phyloP scores from a whole-genome alignment of 2,888 invertebrate species.

The Creontiades dilutus region DNA sequence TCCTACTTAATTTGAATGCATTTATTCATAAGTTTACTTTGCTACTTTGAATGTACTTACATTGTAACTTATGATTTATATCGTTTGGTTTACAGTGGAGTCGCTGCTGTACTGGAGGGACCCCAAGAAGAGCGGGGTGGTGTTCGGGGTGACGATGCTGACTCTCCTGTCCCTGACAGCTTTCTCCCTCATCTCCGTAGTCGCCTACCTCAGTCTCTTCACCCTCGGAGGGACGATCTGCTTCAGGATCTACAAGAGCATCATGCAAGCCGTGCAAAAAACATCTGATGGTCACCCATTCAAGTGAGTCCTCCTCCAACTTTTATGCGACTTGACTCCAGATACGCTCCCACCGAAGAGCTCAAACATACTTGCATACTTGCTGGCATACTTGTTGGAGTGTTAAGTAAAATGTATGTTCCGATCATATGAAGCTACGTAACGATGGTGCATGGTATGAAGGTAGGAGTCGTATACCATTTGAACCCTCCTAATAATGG shows the following conservation, averaged over 20 bases:
- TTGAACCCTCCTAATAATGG: too few relatives aligned
- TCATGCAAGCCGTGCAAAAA: constrained; percentile 97
- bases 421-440: too few relatives aligned
- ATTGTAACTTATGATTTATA: neutral
- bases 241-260: constrained; percentile 97
- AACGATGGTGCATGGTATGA: too few relatives aligned
- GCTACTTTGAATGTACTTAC: too few relatives aligned
- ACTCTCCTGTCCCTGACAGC: constrained; percentile 95
- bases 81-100: constrained; percentile 86
- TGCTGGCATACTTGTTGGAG: too few relatives aligned
- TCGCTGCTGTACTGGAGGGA: constrained; percentile 99
- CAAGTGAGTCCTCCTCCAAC: constrained; percentile 83
- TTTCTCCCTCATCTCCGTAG: constrained; percentile 96
- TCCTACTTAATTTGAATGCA: too few relatives aligned
- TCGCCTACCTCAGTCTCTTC: constrained; percentile 94
- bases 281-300: constrained; percentile 98
- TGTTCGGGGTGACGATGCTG: constrained; percentile 93
- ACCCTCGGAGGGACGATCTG: constrained; percentile 91
- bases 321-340: too few relatives aligned
- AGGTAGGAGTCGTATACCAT: too few relatives aligned
- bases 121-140: constrained; percentile 95
- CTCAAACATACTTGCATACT: too few relatives aligned
- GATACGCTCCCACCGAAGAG: too few relatives aligned
- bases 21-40: too few relatives aligned
- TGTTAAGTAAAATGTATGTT: too few relatives aligned